Percentiles rank a stretch among this genome's conserved stretches.
Conservation (phyloP, 2,797 vertebrate species). For the Ptychadena robeensis region DNA sequence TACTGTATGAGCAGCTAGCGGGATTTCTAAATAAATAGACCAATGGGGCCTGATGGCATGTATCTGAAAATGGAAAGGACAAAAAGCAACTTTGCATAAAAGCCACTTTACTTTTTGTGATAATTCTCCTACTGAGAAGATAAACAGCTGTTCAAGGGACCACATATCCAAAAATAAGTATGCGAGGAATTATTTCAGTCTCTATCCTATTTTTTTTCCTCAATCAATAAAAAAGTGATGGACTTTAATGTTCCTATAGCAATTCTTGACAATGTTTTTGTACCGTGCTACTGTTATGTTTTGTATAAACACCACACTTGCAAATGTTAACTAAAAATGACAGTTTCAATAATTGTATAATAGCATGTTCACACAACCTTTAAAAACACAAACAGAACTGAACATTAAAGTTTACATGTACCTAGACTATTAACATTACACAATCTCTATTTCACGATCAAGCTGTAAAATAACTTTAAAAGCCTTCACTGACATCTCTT, state of each 20-base stretch:
- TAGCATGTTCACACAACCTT: background rate
- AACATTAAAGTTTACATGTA: no score
- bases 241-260: background rate
- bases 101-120: constrained; percentile 33
- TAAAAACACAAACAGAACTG: background rate
- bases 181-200: background rate
- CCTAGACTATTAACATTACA: no score
- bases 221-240: background rate
- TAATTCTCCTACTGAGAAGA: constrained; percentile 14
- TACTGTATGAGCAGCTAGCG: constrained; percentile 52
- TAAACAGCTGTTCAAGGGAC: constrained; percentile 28
- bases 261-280: background rate
- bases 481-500: no score
- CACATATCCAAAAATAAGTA: constrained; percentile 25
- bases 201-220: background rate
- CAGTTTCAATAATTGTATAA: background rate
- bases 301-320: background rate
- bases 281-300: background rate
- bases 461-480: no score
- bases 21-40: constrained; percentile 52
- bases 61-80: constrained; percentile 8
- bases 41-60: constrained; percentile 24
- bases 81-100: constrained; percentile 50
- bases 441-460: no score
- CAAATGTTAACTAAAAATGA: background rate